Conservation (phyloP, 2,113 vertebrate genomes). For the Thamnaconus septentrionalis region DNA sequence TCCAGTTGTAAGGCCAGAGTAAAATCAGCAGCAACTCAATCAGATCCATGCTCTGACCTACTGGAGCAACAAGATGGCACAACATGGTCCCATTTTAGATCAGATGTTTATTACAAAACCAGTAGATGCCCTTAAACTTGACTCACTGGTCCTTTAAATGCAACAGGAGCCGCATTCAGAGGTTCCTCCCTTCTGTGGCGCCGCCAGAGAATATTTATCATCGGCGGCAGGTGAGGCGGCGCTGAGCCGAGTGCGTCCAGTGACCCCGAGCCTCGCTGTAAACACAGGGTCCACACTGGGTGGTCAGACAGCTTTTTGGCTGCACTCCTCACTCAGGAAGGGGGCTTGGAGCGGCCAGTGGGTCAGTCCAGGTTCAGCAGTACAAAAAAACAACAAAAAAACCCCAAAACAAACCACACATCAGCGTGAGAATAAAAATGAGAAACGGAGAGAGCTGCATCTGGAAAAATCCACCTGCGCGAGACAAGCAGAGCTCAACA, state of each 20-base stretch:
- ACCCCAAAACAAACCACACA: slow-evolving; percentile 27
- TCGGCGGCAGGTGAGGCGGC: slow-evolving; percentile 51
- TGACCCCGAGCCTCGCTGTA: slow-evolving; percentile 60
- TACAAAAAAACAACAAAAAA: too few relatives aligned
- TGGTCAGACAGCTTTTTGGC: slow-evolving; percentile 67
- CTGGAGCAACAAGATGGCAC: not conserved
- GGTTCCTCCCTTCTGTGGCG: slow-evolving; percentile 15
- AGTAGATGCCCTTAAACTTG: too few relatives aligned
- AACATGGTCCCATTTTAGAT: not conserved
- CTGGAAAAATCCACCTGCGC: slow-evolving; percentile 47
- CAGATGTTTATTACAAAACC: too few relatives aligned
- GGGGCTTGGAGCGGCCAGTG: slow-evolving; percentile 37
- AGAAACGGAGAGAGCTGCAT: slow-evolving; percentile 27
- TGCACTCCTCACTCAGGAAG: slow-evolving; percentile 10
- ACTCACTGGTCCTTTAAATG: too few relatives aligned
- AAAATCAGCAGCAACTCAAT: too few relatives aligned
- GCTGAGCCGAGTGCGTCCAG: slow-evolving; percentile 45
- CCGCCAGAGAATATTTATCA: slow-evolving; percentile 44
- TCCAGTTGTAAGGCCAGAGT: too few relatives aligned
- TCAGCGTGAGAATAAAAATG: slow-evolving; percentile 40
- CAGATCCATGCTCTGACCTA: too few relatives aligned
- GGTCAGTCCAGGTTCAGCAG: slow-evolving; percentile 26
- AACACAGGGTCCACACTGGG: slow-evolving; percentile 72
- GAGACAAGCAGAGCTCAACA: slow-evolving; percentile 25
- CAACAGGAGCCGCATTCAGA: not conserved